Conservation (phyloP, 1,140 invertebrate genomes). For the roundworm (Caenorhabditis elegans) region DNA sequence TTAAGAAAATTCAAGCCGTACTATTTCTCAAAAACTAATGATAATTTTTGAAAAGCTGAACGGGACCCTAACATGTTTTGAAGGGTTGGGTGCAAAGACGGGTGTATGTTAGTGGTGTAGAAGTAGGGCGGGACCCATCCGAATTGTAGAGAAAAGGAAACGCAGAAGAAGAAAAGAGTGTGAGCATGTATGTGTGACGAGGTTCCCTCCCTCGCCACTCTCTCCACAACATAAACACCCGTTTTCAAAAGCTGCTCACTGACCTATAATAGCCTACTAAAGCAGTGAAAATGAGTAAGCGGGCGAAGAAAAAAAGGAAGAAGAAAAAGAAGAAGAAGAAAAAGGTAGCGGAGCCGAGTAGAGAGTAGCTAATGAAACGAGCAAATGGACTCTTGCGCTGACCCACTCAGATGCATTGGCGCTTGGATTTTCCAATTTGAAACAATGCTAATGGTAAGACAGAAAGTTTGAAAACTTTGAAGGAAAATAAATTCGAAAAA, state of each 20-base stretch:
- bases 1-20: too few species aligned
- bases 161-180: conserved; percentile 1
- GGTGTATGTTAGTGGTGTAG: not conserved
- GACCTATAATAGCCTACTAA: conserved; percentile 30
- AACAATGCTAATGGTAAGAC: too few species aligned
- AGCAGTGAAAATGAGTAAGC: not conserved
- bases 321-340: not conserved
- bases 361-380: conserved; percentile 5
- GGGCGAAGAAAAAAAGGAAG: not conserved
- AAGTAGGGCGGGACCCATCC: not conserved
- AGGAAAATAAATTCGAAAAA: too few species aligned
- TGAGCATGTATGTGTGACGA: conserved; percentile 28
- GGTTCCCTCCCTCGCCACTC: not conserved
- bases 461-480: too few species aligned
- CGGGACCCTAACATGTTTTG: not conserved
- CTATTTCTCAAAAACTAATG: too few species aligned
- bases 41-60: not conserved
- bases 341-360: not conserved
- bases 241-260: conserved; percentile 18
- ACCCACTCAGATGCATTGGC: too few species aligned
- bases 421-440: too few species aligned
- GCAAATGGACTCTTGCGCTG: not conserved
- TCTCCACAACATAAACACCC: not conserved
- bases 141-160: conserved; percentile 32
- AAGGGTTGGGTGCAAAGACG: too few species aligned